Conservation (phyloP, 2,888 invertebrate genomes). For the Temnothorax rugatulus region DNA sequence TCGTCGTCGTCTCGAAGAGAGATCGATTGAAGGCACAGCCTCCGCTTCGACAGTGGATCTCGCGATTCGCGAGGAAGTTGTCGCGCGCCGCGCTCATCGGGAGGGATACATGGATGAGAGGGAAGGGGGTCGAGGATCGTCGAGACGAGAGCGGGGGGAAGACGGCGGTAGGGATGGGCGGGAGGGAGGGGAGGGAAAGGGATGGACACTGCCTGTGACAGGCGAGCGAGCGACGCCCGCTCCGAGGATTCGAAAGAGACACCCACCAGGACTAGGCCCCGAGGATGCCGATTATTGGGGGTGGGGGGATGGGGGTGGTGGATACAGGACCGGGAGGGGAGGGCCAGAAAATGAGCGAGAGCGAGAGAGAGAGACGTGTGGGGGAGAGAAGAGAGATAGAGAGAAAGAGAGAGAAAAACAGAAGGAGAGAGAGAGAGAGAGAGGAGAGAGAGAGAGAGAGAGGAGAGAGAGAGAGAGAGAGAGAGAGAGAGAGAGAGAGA, state of each 20-base stretch:
- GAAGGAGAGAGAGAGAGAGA: background rate
- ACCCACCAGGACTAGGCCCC: conserved; percentile 33
- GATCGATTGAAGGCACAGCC: conserved; percentile 52
- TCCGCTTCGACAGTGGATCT: conserved; percentile 54
- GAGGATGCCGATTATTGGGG: conserved; percentile 25
- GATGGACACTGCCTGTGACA: conserved; percentile 47
- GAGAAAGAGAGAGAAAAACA: background rate
- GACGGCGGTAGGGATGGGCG: background rate
- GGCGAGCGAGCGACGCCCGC: conserved; percentile 55
- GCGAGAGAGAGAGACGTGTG: background rate
- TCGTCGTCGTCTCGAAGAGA: conserved; percentile 37
- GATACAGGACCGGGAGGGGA: background rate
- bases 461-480: conserved; percentile 68
- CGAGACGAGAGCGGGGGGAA: background rate
- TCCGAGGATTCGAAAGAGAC: conserved; percentile 34
- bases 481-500: background rate
- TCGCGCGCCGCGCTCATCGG: conserved; percentile 51
- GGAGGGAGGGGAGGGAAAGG: background rate
- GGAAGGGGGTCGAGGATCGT: background rate
- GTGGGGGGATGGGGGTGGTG: conserved; percentile 6
- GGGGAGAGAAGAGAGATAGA: conserved; percentile 15
- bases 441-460: conserved; percentile 66
- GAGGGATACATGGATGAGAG: background rate
- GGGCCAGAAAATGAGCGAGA: conserved; percentile 1
- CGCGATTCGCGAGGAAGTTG: conserved; percentile 49